These are phyloP conservation scores for Altica lythri DNA, from an alignment of 2,888 invertebrate species.

Conservation along the genomic window DNA sequence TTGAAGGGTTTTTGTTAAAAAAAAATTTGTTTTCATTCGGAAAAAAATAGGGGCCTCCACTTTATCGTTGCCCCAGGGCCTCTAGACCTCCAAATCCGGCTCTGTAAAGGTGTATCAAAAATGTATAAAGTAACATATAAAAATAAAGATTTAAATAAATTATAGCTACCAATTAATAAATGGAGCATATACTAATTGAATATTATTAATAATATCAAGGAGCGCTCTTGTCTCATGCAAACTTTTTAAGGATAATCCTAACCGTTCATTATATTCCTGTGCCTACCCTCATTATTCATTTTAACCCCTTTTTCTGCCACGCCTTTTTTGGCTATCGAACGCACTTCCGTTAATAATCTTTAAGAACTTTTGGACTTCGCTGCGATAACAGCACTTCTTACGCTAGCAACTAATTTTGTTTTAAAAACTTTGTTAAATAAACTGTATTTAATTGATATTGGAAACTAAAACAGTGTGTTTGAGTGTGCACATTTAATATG, in stretches of 20 bases:
- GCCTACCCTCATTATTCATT: constrained; percentile 34
- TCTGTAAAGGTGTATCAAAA: too few relatives aligned
- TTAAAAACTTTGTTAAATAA: constrained; percentile 5
- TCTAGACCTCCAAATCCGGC: too few relatives aligned
- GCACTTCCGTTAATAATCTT: constrained; percentile 31
- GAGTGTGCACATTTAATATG: too few relatives aligned
- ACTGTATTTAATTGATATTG: too few relatives aligned
- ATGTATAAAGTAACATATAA: too few relatives aligned
- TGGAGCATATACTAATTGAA: constrained; percentile 21
- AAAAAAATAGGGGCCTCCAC: too few relatives aligned
- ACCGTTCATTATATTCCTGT: constrained; percentile 21
- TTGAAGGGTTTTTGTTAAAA: too few relatives aligned
- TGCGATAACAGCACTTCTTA: neutral
- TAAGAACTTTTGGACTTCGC: neutral
- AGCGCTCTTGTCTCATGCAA: constrained; percentile 30
- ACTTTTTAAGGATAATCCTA: constrained; percentile 30
- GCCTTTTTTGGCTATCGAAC: constrained; percentile 31
- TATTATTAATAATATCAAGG: constrained; percentile 32
- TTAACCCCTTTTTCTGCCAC: constrained; percentile 30
- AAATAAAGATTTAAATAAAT: too few relatives aligned
- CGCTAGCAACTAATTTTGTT: constrained; percentile 1
- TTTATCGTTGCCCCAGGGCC: too few relatives aligned
- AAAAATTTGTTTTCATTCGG: too few relatives aligned
- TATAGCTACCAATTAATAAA: too few relatives aligned
- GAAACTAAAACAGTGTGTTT: too few relatives aligned